Conservation (phyloP, 2,113 vertebrate genomes). For the Donacobius atricapilla region DNA sequence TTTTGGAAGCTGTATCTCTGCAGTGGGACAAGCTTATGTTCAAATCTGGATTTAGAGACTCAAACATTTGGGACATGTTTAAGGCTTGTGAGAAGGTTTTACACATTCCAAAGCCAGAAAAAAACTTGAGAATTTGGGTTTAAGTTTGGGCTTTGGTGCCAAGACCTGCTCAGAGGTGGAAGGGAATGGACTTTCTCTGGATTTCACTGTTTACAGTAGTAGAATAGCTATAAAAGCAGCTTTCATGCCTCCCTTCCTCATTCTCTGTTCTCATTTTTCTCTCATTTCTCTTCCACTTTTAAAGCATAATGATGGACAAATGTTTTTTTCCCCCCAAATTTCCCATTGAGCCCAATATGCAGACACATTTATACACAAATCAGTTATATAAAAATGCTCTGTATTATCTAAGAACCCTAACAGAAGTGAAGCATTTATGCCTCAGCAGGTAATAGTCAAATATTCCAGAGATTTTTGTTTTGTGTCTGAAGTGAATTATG, state of each 20-base stretch:
- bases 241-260: not conserved
- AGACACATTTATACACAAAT: not conserved
- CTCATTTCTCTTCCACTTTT: not conserved
- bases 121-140: not conserved
- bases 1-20: not conserved
- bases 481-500: not conserved
- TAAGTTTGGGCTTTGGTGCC: not conserved
- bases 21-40: not conserved
- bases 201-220: not conserved
- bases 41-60: not conserved
- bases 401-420: not conserved
- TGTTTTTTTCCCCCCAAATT: not conserved
- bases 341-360: not conserved
- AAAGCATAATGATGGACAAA: not conserved
- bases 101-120: not conserved
- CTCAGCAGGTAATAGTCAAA: slow-evolving; percentile 15
- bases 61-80: not conserved
- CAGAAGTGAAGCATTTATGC: not conserved
- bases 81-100: not conserved
- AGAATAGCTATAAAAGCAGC: not conserved
- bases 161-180: not conserved
- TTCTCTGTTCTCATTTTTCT: not conserved
- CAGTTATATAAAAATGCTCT: not conserved
- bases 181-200: not conserved
- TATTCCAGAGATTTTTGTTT: slow-evolving; percentile 12